phyloP scores from a whole-genome alignment of 2,888 invertebrate genomes.

The Heliconius ismenius region DNA sequence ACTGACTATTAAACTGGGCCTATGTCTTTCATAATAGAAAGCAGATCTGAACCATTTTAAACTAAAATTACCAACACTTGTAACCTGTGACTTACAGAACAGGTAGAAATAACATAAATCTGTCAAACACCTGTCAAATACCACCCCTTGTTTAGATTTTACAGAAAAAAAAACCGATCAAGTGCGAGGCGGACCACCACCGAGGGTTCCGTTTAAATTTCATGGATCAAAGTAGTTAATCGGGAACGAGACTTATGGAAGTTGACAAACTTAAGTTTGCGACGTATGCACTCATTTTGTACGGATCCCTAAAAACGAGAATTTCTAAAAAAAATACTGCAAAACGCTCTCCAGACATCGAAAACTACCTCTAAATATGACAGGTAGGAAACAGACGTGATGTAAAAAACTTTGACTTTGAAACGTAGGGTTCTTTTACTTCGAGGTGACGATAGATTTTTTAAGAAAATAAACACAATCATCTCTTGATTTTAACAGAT shows the following conservation, averaged over 20 bases:
- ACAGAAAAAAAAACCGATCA: background rate
- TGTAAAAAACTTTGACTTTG: background rate
- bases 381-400: slow-evolving; percentile 11
- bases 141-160: slow-evolving; percentile 13
- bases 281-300: background rate
- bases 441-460: background rate
- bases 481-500: background rate
- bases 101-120: slow-evolving; percentile 14
- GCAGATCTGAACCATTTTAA: background rate
- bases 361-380: slow-evolving; percentile 8
- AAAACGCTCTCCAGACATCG: background rate
- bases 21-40: background rate
- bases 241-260: too few relatives aligned
- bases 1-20: too few relatives aligned
- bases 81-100: background rate
- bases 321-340: background rate
- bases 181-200: too few relatives aligned
- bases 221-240: too few relatives aligned
- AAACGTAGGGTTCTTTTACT: background rate
- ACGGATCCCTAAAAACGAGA: background rate
- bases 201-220: too few relatives aligned
- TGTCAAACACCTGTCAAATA: slow-evolving; percentile 15
- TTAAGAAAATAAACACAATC: background rate
- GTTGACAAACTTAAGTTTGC: too few relatives aligned
- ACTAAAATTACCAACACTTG: background rate